These are phyloP conservation scores for Agrotis puta DNA, from an alignment of 2,888 invertebrate species.

Conservation along the genomic window DNA sequence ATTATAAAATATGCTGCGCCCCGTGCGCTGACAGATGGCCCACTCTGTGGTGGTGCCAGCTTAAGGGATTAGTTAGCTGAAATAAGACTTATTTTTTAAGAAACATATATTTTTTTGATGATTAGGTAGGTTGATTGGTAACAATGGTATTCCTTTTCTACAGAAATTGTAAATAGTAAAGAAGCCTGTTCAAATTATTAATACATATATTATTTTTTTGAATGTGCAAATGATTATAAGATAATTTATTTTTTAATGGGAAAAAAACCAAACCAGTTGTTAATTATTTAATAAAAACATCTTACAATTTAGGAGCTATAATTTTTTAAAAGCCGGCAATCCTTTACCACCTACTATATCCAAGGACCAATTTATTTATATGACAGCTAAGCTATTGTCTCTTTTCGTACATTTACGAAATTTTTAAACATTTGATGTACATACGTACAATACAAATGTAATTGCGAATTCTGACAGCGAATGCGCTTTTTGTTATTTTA, in stretches of 20 bases:
- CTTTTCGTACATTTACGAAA: conserved; percentile 83
- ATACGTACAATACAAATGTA: conserved; percentile 62
- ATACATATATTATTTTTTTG: no score
- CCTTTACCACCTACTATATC: conserved; percentile 19
- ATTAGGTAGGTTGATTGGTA: background rate
- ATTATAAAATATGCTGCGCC: conserved; percentile 85
- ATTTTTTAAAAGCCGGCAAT: conserved; percentile 27
- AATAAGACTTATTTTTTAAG: background rate
- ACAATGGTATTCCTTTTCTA: no score
- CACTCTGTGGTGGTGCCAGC: conserved; percentile 67
- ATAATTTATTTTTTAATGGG: no score
- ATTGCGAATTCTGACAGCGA: conserved; percentile 84
- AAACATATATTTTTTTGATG: background rate
- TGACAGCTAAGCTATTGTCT: conserved; percentile 84
- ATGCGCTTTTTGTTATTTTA: conserved; percentile 82
- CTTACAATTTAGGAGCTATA: background rate
- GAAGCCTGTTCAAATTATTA: no score
- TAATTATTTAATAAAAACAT: background rate
- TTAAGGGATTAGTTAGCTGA: conserved; percentile 49
- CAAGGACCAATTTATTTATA: conserved; percentile 84
- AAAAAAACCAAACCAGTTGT: no score
- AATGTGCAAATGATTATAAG: no score
- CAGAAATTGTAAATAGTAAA: no score
- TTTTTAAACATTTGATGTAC: conserved; percentile 74
- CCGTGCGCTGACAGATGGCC: conserved; percentile 84